Base-by-base conservation (phyloP, 1,140 invertebrate genomes). In the Saccostrea glomerata region DNA sequence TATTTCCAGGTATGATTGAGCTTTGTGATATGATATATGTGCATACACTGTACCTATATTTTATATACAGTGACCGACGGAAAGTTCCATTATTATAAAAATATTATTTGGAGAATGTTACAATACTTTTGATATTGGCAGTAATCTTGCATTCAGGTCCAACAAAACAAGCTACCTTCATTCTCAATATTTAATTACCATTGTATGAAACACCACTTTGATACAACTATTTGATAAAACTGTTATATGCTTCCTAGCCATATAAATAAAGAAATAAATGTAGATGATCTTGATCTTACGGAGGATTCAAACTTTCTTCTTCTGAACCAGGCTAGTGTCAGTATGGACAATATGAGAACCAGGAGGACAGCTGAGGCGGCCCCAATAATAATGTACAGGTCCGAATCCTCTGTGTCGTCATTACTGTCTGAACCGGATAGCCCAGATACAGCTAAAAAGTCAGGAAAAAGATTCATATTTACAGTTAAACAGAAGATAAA, bases 301-400 rank as follows among this genome's bases (percentile, higher is more conserved):
- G 70, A 36, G 1, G 70, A 23, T 56, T 63, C 70, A 15, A 25
- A 86, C 56, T 84, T 90, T 36, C 40, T 70, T n/a, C 85, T 66
- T 13, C 89, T 40, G 60, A 87, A 90, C 60, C 84, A 90, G 0
- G 83, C 47, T 17, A 87, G 54, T 40, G 70, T 36, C 23, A 87
- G 17, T 83, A 90, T 90, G 0, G 86, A 70, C 7, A 90, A 47
- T 0, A 90, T 66, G 5, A 87, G 70, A 13, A 87, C 55, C 9
- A 90, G 25, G 2, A 90, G 54, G 36, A 84, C 89, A 7, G 86
- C 89, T n/a, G 89, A 77, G 36, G 73, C 83, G 4, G 84, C 86
- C 54, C 89, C 89, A 5, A 88, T 88, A 0, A 88, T 85, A 1
- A 87, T 86, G 30, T 90, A 90, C n/a, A 90, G 66, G 66, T 82